Percentiles rank a stretch among this genome's conserved stretches.
Conservation (phyloP, 2,888 invertebrate genomes). For the Lasioglossum morio region DNA sequence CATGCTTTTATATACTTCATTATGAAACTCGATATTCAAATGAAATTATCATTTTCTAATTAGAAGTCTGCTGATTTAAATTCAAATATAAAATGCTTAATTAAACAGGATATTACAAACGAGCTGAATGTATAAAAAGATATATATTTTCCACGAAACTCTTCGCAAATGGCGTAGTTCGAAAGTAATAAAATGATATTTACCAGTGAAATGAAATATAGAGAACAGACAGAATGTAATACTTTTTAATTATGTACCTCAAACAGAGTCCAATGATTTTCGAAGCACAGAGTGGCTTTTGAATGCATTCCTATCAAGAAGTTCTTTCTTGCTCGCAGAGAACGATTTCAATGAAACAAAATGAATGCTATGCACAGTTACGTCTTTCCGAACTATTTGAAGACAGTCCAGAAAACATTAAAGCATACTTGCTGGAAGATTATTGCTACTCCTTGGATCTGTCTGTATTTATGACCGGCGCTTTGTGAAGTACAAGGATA, state of each 20-base stretch:
- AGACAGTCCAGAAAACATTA: too few relatives aligned
- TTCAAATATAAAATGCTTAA: not conserved
- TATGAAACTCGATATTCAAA: not conserved
- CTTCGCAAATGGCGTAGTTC: not conserved
- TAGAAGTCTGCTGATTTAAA: not conserved
- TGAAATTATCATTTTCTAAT: not conserved
- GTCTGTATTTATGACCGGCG: too few relatives aligned
- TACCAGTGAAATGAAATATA: not conserved
- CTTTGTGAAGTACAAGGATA: too few relatives aligned
- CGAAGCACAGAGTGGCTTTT: too few relatives aligned
- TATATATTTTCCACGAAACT: not conserved
- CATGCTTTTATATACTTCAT: not conserved
- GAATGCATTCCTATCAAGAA: too few relatives aligned
- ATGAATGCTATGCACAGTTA: too few relatives aligned
- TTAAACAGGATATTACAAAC: not conserved
- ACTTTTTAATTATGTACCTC: not conserved
- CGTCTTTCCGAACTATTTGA: too few relatives aligned
- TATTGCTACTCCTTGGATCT: too few relatives aligned
- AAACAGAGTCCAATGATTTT: too few relatives aligned
- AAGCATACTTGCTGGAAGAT: too few relatives aligned
- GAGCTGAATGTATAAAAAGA: not conserved
- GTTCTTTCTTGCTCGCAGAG: too few relatives aligned
- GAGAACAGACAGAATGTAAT: not conserved
- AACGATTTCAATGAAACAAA: too few relatives aligned
- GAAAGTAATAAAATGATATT: not conserved